These are phyloP conservation scores for Phyllopteryx taeniolatus DNA, from an alignment of 2,113 vertebrate species.

Conservation along the genomic window DNA sequence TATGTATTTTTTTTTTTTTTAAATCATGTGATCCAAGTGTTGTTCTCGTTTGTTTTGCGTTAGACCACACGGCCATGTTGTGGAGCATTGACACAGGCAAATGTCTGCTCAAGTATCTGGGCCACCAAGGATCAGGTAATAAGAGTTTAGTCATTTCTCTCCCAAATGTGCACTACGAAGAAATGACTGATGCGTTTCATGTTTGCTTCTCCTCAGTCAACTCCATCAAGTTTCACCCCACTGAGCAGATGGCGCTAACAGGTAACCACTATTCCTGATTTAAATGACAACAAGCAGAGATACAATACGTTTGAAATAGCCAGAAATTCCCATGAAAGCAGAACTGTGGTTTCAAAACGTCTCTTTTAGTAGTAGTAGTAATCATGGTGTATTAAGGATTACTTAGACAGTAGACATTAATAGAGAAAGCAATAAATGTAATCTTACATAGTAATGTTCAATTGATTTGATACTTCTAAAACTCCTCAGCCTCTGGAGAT, in stretches of 20 bases:
- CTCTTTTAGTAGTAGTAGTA: too few relatives aligned
- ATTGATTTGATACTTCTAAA: not conserved
- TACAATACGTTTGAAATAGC: too few relatives aligned
- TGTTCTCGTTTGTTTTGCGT: not conserved
- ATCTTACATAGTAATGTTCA: not conserved
- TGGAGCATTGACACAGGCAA: constrained; percentile 98
- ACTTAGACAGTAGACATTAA: too few relatives aligned
- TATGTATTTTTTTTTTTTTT: too few relatives aligned
- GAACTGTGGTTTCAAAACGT: not conserved
- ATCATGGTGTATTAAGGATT: too few relatives aligned
- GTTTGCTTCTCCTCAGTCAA: constrained; percentile 78
- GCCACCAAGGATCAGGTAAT: constrained; percentile 93
- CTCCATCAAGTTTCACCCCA: constrained; percentile 97
- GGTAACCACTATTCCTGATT: constrained; percentile 63
- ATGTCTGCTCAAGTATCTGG: constrained; percentile 88
- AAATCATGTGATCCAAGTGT: not conserved
- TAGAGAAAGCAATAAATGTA: not conserved
- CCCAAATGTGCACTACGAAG: not conserved
- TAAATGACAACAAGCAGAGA: not conserved
- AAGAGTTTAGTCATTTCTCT: not conserved
- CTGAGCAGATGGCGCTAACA: constrained; percentile 94
- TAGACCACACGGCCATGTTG: constrained; percentile 93
- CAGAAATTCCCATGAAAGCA: too few relatives aligned
- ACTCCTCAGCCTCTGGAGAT: constrained; percentile 86
- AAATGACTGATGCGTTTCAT: not conserved